phyloP scores from a whole-genome alignment of 2,797 vertebrate genomes.

The Dryobates pubescens region DNA sequence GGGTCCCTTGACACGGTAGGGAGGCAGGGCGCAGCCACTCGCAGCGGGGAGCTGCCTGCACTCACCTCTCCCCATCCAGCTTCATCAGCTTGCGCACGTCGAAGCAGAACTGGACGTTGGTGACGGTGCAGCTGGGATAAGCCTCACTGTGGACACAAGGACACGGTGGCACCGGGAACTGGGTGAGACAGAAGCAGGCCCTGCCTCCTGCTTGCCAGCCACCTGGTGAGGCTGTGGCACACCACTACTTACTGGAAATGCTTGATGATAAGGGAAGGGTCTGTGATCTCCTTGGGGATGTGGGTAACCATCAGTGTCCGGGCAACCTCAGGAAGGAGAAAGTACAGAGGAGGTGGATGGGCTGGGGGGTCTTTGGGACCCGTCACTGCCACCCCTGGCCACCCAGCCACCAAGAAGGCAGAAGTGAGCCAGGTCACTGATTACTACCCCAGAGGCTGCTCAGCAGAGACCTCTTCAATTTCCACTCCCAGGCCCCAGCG shows the following conservation, averaged over 20 bases:
- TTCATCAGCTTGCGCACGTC: slow-evolving; percentile 91
- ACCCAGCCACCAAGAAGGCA: not conserved
- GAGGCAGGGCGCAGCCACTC: not conserved
- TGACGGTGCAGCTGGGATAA: slow-evolving; percentile 94
- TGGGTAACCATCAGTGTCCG: slow-evolving; percentile 93
- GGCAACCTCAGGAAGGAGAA: slow-evolving; percentile 81
- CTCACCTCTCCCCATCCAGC: slow-evolving; percentile 92
- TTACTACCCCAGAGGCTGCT: not conserved
- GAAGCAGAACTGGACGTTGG: slow-evolving; percentile 93
- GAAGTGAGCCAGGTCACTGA: accelerated
- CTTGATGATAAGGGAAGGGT: slow-evolving; percentile 92
- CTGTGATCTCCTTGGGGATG: slow-evolving; percentile 91
- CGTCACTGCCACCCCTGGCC: accelerated
- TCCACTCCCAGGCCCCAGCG: not conserved
- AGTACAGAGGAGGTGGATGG: not conserved
- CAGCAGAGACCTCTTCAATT: not conserved
- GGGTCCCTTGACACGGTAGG: not conserved
- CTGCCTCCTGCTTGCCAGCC: not conserved
- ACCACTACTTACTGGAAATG: slow-evolving; percentile 92
- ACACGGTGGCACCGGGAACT: not conserved
- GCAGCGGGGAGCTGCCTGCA: accelerated
- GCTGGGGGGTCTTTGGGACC: not conserved
- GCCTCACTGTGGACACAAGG: slow-evolving; percentile 86
- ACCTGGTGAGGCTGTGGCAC: not conserved
- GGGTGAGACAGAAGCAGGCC: not conserved